phyloP scores from a whole-genome alignment of 1,140 invertebrate genomes.

The Melipona quadrifasciata region DNA sequence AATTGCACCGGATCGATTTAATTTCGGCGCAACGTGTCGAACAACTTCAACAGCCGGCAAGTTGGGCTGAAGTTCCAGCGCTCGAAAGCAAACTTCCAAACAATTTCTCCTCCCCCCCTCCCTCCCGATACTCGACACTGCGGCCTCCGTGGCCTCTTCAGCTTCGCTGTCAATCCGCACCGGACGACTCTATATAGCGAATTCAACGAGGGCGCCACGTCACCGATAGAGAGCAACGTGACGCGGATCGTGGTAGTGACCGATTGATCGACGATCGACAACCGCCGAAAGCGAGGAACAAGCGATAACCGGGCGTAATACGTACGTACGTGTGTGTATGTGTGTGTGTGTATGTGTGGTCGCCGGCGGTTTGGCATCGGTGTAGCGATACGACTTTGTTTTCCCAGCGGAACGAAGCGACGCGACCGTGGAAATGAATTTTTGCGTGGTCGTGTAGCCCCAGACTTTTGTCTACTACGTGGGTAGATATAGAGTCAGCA shows the following conservation, averaged over 20 bases:
- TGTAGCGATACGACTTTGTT: conserved; percentile 58
- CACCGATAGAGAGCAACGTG: background rate
- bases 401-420: conserved; percentile 49
- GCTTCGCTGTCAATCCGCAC: background rate
- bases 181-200: background rate
- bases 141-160: background rate
- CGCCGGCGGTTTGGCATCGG: conserved; percentile 26
- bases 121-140: background rate
- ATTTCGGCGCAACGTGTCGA: too few species aligned
- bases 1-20: too few species aligned
- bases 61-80: too few species aligned
- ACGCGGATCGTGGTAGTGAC: background rate
- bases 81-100: background rate
- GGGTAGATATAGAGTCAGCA: conserved; percentile 68
- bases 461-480: conserved; percentile 68
- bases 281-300: background rate
- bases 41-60: too few species aligned
- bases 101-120: background rate
- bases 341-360: background rate
- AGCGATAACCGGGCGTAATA: background rate
- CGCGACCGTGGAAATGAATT: conserved; percentile 66
- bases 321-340: background rate
- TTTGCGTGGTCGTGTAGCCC: conserved; percentile 69
- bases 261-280: conserved; percentile 45
- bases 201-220: background rate